These are phyloP conservation scores for human (Homo sapiens) DNA, from an alignment of 2,113 vertebrate genomes.

Conservation along the genomic window GRCh38 chr22:29877501-29878000, in stretches of 20 bases:
- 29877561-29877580: not conserved
- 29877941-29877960: not conserved
- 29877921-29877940: not conserved
- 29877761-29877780: not conserved
- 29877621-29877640: not conserved
- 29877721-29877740: not conserved
- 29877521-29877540: too few species aligned
- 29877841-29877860: not conserved
- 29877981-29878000: slow-evolving; percentile 7
- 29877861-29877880: not conserved
- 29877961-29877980: not conserved
- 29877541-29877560: not conserved
- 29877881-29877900: not conserved
- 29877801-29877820: not conserved
- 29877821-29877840: slow-evolving; percentile 8
- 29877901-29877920: not conserved
- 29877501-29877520: too few species aligned
- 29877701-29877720: not conserved
- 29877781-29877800: not conserved
- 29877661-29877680: not conserved
- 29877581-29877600: not conserved
- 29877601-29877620: not conserved
- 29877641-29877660: slow-evolving; percentile 28
- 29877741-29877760: not conserved
- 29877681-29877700: not conserved